These are phyloP conservation scores for Parasteatoda lunata DNA, from an alignment of 2,888 invertebrate genomes.

Conservation along the genomic window DNA sequence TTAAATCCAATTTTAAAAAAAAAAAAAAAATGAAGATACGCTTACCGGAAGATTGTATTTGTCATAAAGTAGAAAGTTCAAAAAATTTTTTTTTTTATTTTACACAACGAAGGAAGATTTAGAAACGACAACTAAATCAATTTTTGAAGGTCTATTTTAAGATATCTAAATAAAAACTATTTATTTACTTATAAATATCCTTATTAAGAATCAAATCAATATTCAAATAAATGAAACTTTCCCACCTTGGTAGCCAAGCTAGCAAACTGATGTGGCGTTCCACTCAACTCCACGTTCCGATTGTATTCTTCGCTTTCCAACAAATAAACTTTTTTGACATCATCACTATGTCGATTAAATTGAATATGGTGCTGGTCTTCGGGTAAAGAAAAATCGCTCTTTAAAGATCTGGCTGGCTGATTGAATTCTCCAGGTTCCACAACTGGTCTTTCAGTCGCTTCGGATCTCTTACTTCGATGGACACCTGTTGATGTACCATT, in stretches of 20 bases:
- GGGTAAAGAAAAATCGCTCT: constrained; percentile 40
- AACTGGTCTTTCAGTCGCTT: background rate
- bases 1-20: too few relatives aligned
- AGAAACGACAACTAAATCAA: too few relatives aligned
- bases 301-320: constrained; percentile 33
- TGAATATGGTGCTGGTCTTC: constrained; percentile 25
- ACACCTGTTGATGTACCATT: background rate
- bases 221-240: constrained; percentile 26
- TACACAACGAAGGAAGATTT: too few relatives aligned
- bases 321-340: constrained; percentile 52
- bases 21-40: too few relatives aligned
- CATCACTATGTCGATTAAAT: constrained; percentile 7
- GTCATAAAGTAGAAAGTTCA: too few relatives aligned
- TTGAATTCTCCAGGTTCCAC: constrained; percentile 7
- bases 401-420: constrained; percentile 26
- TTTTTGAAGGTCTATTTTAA: too few relatives aligned
- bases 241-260: constrained; percentile 51
- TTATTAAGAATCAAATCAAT: too few relatives aligned
- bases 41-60: too few relatives aligned
- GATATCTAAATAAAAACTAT: background rate
- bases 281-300: constrained; percentile 21
- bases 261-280: constrained; percentile 45
- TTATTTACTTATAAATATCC: background rate
- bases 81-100: too few relatives aligned
- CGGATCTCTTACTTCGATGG: constrained; percentile 10